Conservation (phyloP, 1,140 invertebrate genomes). For the Samia ricini region DNA sequence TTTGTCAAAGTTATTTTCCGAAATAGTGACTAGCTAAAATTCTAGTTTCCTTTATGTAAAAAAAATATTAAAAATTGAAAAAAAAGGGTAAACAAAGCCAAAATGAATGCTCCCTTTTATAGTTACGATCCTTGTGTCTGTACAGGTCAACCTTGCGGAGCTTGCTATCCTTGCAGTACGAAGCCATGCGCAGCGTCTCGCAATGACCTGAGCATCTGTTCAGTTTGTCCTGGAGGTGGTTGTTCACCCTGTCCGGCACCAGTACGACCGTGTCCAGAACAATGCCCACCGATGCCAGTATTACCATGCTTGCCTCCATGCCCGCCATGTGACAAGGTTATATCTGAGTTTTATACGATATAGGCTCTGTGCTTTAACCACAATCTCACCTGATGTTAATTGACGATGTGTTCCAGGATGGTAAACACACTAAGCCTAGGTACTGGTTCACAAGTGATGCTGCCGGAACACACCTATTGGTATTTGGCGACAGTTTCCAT, state of each 20-base stretch:
- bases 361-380: too few species aligned
- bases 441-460: too few species aligned
- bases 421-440: too few species aligned
- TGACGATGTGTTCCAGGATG: too few species aligned
- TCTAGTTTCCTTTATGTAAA: conserved; percentile 12
- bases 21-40: background rate
- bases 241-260: conserved; percentile 63
- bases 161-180: conserved; percentile 55
- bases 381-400: too few species aligned
- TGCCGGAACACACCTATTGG: too few species aligned
- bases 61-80: conserved; percentile 11
- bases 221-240: conserved; percentile 59
- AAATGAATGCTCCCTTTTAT: conserved; percentile 64
- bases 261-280: conserved; percentile 55
- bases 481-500: too few species aligned
- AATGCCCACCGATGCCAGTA: conserved; percentile 46
- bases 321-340: conserved; percentile 62
- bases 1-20: background rate
- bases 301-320: conserved; percentile 56
- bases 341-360: background rate
- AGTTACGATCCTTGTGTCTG: conserved; percentile 62
- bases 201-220: conserved; percentile 49
- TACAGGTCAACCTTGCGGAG: conserved; percentile 54
- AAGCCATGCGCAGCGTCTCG: conserved; percentile 52
- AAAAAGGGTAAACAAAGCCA: conserved; percentile 39